These are phyloP conservation scores for Sitobion miscanthi DNA, from an alignment of 1,140 invertebrate species.

Conservation along the genomic window DNA sequence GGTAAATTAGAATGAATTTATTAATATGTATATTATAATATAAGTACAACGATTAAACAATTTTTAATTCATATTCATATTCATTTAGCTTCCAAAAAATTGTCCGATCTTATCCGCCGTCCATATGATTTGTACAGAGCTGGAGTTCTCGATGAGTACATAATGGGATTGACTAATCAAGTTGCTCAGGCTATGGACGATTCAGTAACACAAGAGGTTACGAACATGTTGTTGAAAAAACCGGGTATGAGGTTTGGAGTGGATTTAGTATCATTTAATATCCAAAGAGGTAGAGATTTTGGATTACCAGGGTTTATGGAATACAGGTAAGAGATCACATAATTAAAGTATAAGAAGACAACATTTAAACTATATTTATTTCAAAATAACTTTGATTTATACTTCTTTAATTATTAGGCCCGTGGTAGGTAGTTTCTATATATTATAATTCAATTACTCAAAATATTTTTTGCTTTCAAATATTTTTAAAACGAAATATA, in stretches of 20 bases:
- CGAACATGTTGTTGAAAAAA: slow-evolving; percentile 83
- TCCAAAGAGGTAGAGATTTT: slow-evolving; percentile 84
- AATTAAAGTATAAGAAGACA: neutral
- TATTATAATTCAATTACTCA: no score
- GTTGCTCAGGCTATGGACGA: slow-evolving; percentile 95
- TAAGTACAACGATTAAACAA: neutral
- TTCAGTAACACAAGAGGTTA: slow-evolving; percentile 89
- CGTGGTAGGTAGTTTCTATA: no score
- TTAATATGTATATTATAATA: neutral
- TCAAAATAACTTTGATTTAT: neutral
- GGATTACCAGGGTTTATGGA: slow-evolving; percentile 78
- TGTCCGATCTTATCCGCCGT: slow-evolving; percentile 85
- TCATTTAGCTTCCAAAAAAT: slow-evolving; percentile 80
- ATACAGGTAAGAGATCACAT: slow-evolving; percentile 58
- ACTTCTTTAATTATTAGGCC: neutral
- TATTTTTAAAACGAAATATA: no score
- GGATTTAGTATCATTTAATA: slow-evolving; percentile 84
- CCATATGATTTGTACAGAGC: slow-evolving; percentile 90
- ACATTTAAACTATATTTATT: neutral
- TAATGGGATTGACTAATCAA: slow-evolving; percentile 93
- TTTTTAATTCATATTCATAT: neutral
- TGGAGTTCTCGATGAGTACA: slow-evolving; percentile 88
- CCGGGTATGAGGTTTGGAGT: slow-evolving; percentile 85
- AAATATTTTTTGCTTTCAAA: no score
- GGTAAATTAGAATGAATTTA: slow-evolving; percentile 65